These are phyloP conservation scores for Planiliza haematocheilus DNA, from an alignment of 2,113 vertebrate species.

Conservation along the genomic window DNA sequence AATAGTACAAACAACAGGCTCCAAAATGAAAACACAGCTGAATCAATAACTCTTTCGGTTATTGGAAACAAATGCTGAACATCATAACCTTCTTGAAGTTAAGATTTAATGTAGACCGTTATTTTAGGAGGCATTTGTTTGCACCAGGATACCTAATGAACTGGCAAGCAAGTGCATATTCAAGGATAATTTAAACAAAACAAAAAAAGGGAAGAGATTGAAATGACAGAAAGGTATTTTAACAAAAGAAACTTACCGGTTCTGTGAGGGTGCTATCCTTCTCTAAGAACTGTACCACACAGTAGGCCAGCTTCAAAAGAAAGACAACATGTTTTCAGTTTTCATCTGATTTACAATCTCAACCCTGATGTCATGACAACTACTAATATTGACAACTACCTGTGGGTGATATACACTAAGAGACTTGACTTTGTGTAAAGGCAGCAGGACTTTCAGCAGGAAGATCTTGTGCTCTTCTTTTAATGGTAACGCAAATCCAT, in stretches of 20 bases:
- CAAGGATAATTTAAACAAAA: background rate
- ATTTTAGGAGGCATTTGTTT: too few species aligned
- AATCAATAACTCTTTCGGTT: too few species aligned
- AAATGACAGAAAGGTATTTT: background rate
- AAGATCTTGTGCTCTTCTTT: slow-evolving; percentile 99
- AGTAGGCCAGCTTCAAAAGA: slow-evolving; percentile 76
- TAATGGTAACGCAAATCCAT: slow-evolving; percentile 98
- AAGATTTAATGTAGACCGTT: too few species aligned
- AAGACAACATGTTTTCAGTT: background rate
- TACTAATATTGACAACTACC: slow-evolving; percentile 84
- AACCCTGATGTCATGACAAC: background rate
- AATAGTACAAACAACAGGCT: too few species aligned
- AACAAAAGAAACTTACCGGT: slow-evolving; percentile 66
- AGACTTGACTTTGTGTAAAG: slow-evolving; percentile 99
- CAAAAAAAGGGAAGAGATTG: background rate
- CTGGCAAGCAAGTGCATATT: background rate
- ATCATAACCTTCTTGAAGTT: too few species aligned
- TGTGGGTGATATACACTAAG: slow-evolving; percentile 99
- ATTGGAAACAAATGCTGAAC: too few species aligned
- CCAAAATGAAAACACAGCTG: too few species aligned
- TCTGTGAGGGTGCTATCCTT: slow-evolving; percentile 85
- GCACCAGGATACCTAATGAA: too few species aligned
- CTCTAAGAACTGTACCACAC: slow-evolving; percentile 83
- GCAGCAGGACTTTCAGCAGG: slow-evolving; percentile 96
- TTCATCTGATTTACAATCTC: background rate